Evolutionary conservation across 2,888 invertebrate genomes (phyloP).

Genomic region (Trissoscelio sp.): DNA sequence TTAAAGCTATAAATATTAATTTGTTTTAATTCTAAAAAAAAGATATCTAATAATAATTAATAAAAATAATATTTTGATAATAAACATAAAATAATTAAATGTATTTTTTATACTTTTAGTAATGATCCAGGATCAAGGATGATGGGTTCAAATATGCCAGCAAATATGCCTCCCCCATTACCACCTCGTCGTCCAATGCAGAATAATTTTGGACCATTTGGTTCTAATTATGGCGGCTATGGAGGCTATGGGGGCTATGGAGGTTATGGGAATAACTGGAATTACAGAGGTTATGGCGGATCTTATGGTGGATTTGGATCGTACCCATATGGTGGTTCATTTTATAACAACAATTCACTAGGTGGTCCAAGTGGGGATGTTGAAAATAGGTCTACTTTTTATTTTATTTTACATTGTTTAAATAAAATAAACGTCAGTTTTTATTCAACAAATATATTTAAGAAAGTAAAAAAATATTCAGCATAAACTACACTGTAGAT

Average conservation of each 20-base stretch:
- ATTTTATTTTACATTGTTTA: too few relatives aligned
- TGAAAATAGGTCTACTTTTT: constrained; percentile 85
- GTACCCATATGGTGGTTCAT: constrained; percentile 81
- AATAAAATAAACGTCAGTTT: too few relatives aligned
- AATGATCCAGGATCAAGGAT: constrained; percentile 53
- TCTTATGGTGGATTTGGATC: constrained; percentile 80
- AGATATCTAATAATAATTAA: too few relatives aligned
- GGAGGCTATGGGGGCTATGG: constrained; percentile 78
- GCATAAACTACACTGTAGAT: too few relatives aligned
- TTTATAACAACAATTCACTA: constrained; percentile 71
- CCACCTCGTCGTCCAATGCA: constrained; percentile 76
- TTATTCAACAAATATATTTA: too few relatives aligned
- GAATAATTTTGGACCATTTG: constrained; percentile 72
- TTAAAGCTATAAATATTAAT: too few relatives aligned
- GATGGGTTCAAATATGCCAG: constrained; percentile 61
- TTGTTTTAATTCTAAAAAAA: too few relatives aligned
- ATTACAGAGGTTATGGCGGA: constrained; percentile 81
- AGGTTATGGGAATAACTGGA: constrained; percentile 77
- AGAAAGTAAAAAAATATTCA: too few relatives aligned
- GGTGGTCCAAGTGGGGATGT: constrained; percentile 84
- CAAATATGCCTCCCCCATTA: constrained; percentile 76
- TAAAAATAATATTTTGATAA: not conserved
- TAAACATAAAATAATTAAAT: not conserved
- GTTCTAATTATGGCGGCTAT: constrained; percentile 78
- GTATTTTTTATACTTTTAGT: not conserved